Evolutionary conservation across 23 tunicate genomes (phyloP).

Genomic region (Halocynthia roretzi): DNA sequence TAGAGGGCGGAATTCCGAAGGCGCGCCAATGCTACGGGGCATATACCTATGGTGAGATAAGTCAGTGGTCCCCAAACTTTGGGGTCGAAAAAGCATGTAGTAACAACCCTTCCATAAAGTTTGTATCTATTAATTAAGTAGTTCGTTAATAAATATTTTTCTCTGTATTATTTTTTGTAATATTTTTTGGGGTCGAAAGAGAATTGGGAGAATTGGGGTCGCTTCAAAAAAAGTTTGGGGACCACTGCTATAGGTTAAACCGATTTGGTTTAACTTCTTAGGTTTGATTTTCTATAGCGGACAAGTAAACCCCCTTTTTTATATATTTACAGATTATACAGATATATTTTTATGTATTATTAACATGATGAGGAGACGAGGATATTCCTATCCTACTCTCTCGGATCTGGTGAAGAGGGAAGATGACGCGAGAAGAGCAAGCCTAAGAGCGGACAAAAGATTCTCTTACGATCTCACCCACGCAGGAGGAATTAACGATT

Average conservation of each 20-base stretch:
- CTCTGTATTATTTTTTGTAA: too few relatives aligned
- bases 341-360: background rate
- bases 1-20: too few relatives aligned
- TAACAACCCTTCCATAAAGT: too few relatives aligned
- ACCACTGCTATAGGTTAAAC: background rate
- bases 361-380: background rate
- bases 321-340: background rate
- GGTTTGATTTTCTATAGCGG: background rate
- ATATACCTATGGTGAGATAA: too few relatives aligned
- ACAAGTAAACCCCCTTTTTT: background rate
- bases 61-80: too few relatives aligned
- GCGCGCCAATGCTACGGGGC: too few relatives aligned
- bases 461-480: background rate
- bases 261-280: background rate
- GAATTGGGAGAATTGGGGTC: too few relatives aligned
- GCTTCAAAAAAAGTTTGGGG: too few relatives aligned
- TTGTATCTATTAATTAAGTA: too few relatives aligned
- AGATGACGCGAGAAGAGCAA: constrained; percentile 25
- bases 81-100: too few relatives aligned
- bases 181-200: too few relatives aligned
- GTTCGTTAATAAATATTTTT: too few relatives aligned
- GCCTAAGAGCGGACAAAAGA: constrained; percentile 10
- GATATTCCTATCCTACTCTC: background rate
- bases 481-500: constrained; percentile 12
- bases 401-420: constrained; percentile 13